A percentile compares a stretch with the other conserved stretches of the same genome.
These are phyloP conservation scores for Blastomussa wellsi DNA, from an alignment of 92 coral and sea anemone species.

Conservation along the genomic window DNA sequence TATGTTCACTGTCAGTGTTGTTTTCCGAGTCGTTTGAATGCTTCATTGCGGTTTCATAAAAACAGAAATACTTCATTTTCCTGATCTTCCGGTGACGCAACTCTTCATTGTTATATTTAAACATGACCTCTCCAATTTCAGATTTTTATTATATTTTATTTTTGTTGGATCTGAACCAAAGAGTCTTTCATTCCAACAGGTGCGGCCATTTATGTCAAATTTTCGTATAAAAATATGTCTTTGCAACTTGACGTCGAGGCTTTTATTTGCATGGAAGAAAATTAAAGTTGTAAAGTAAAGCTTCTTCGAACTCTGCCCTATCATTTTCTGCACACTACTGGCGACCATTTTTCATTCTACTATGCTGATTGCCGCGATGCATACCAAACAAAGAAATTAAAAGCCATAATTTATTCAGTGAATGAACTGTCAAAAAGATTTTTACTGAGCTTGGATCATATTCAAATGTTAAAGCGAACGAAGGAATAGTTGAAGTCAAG, in stretches of 20 bases:
- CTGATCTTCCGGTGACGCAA: not conserved
- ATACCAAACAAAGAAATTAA: constrained; percentile 39
- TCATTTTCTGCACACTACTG: not conserved
- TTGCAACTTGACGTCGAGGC: not conserved
- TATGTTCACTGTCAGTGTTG: not conserved
- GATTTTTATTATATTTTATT: not conserved
- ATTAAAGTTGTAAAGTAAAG: not conserved
- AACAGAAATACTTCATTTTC: not conserved
- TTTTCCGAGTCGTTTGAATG: not conserved
- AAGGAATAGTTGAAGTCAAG: not conserved
- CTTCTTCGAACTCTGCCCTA: not conserved
- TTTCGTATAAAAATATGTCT: not conserved
- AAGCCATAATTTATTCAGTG: constrained; percentile 33
- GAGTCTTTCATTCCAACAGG: constrained; percentile 10
- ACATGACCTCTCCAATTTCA: not conserved
- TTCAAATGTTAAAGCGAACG: not conserved
- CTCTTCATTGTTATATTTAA: not conserved
- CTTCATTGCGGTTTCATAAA: constrained; percentile 32
- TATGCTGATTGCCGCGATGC: not conserved
- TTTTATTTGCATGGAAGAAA: not conserved
- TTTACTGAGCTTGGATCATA: not conserved
- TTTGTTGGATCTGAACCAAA: not conserved
- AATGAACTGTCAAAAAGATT: constrained; percentile 24
- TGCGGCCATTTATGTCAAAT: not conserved
- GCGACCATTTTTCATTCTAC: not conserved